Evolutionary conservation across 1,140 invertebrate species (phyloP), one percentile per base, ranked within the genome.

Genomic region (Tigriopus japonicus): DNA sequence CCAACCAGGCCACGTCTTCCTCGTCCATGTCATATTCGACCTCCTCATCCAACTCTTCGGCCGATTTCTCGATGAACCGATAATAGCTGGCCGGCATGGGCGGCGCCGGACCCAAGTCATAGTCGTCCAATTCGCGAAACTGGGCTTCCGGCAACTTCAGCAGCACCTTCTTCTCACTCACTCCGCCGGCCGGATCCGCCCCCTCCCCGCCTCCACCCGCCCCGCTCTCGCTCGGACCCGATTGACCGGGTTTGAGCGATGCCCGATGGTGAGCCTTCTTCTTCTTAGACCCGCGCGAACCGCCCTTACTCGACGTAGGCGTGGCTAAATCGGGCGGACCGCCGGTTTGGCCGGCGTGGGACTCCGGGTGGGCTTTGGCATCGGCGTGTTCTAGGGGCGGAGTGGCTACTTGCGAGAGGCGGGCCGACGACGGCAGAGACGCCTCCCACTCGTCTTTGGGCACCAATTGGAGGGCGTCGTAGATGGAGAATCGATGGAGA

Each of bases 21-120:
- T 96, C 93, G 72, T 98, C 94, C 64, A 97, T 83, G 76, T 98
- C 93, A 78, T 97, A 97, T 70, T 98, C 93, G 2, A 97, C 80
- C 73, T 84, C 81, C 67, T 89, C 85, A 74, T 96, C 91, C 45
- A 96, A 74, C 71, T 97, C 92, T 71, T 98, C 92, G 6, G 81
- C 80, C 51, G 87, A 87, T 68, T 91, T 89, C 71, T 98, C 93
- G 69, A 96, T 93, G 71, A 93, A 96, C 65, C 87, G 76, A 64
- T 71, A 76, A 69, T 89, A 91, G 7, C 84, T 81, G 71, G 83
- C 81, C 6, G 85, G 82, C 64, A 83, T 73, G 1, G 82, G 72
- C 62, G 87, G 82, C 10, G 86, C 85, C 73, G 87, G 84, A 64
- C 80, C 78, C 63, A 86, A 80, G 66, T 80, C 75, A 70, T 87